A percentile compares a stretch with the other conserved stretches of the same genome.
Conservation (phyloP, 1,140 invertebrate genomes). For the Calliphora vicina region DNA sequence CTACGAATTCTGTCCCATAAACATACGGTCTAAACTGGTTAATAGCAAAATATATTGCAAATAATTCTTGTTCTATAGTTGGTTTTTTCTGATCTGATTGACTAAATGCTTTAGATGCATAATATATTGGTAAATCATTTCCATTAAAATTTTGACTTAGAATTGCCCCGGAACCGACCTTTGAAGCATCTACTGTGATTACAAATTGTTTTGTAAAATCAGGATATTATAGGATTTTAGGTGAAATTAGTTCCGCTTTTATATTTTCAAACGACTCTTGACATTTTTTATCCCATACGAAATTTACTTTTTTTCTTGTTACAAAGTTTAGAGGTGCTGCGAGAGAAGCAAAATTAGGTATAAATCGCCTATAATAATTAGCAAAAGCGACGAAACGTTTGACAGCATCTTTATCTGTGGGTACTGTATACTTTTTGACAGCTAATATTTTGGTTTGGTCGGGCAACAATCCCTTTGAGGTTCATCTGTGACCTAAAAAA, state of each 20-base stretch:
- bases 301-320: not conserved
- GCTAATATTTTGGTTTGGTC: slow-evolving; percentile 39
- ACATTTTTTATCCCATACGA: not conserved
- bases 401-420: slow-evolving; percentile 42
- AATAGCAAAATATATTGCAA: not conserved
- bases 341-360: not conserved
- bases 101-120: not conserved
- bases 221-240: not conserved
- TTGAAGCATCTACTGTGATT: not conserved
- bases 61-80: not conserved
- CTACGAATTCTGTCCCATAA: not conserved
- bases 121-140: not conserved
- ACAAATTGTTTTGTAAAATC: not conserved
- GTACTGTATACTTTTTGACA: slow-evolving; percentile 42
- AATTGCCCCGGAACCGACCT: not conserved
- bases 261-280: not conserved
- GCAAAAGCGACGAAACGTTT: slow-evolving; percentile 36
- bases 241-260: not conserved
- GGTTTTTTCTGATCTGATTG: not conserved
- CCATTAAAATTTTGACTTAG: not conserved
- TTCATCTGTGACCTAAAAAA: slow-evolving; percentile 44
- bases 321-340: not conserved
- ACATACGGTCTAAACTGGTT: not conserved
- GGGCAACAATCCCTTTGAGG: not conserved
- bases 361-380: slow-evolving; percentile 12